Evolutionary conservation across 1,140 invertebrate species (phyloP).

Genomic region (Helicoverpa armigera): DNA sequence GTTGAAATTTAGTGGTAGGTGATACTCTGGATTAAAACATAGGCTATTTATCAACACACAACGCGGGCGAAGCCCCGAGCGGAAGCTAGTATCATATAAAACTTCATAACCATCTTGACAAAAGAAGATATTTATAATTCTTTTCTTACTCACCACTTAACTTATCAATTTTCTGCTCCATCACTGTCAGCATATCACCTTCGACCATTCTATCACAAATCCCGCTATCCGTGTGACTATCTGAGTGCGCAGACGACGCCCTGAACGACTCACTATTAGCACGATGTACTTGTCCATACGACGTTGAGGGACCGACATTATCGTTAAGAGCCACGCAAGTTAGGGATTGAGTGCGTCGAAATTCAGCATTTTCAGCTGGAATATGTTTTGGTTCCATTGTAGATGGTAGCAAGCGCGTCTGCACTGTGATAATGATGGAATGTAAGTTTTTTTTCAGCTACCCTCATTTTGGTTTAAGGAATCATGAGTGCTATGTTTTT

Average conservation of each 20-base stretch:
- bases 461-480: conserved; percentile 13
- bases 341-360: neutral
- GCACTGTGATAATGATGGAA: neutral
- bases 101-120: no score
- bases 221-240: conserved; percentile 52
- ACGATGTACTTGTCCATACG: neutral
- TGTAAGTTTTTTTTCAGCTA: neutral
- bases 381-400: neutral
- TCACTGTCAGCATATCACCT: conserved; percentile 45
- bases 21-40: no score
- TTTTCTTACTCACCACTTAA: conserved; percentile 57
- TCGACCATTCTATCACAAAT: conserved; percentile 53
- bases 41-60: no score
- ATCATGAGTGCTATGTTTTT: neutral
- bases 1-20: no score
- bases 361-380: neutral
- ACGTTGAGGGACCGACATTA: neutral
- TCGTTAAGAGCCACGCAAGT: conserved; percentile 17
- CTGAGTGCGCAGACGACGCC: conserved; percentile 49
- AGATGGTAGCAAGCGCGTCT: neutral
- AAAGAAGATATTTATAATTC: no score
- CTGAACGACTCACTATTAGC: conserved; percentile 54
- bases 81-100: no score
- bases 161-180: conserved; percentile 65
- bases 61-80: no score